Evolutionary conservation across 2,888 invertebrate species (phyloP), one percentile per base, ranked within the genome.

Genomic region (Carabus problematicus): DNA sequence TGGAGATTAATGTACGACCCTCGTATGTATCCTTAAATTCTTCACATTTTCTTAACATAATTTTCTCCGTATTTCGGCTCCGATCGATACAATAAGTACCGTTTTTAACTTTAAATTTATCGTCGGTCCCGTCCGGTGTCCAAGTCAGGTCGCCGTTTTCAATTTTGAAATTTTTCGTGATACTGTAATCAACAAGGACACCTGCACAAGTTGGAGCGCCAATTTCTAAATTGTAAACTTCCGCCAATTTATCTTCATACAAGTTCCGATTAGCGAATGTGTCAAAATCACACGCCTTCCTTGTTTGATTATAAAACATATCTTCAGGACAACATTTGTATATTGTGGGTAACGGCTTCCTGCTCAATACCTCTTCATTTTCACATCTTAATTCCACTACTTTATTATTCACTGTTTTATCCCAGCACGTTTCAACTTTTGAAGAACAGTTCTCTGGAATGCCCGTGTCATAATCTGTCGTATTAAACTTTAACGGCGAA

Each of bases 241-340:
- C 12, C 14, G 59, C 43, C 43, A 9, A n/a, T 1, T n/a, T 40
- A 66, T 59, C 66, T 2, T 29, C 7, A 12, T 58, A 49, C 49
- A 41, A 59, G 11, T 45, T 18, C 18, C 49, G 12, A 4, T 11
- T 2, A 49, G 66, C 3, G 1, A 19, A 16, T 6, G 8, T 11
- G 7, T 66, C 42, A 8, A 9, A 6, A 8, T 49, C 41, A 49
- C 66, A 66, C 8, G 66, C 45, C 49, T 52, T 66, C n/a, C 40
- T 49, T 29, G 12, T 40, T 16, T 47, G 29, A 16, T 66, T 39
- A 45, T 59, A 66, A 45, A 49, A 40, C 66, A 66, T 66, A 41
- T 66, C 40, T n/a, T n/a, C 14, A 1, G 66, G 66, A 18, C 66
- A 66, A 49, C 66, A 66, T 59, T 66, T 66, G 19, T 49, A 49